Evolutionary conservation across 2,113 vertebrate genomes (phyloP).

Genomic region (Mormyrus lacerda): DNA sequence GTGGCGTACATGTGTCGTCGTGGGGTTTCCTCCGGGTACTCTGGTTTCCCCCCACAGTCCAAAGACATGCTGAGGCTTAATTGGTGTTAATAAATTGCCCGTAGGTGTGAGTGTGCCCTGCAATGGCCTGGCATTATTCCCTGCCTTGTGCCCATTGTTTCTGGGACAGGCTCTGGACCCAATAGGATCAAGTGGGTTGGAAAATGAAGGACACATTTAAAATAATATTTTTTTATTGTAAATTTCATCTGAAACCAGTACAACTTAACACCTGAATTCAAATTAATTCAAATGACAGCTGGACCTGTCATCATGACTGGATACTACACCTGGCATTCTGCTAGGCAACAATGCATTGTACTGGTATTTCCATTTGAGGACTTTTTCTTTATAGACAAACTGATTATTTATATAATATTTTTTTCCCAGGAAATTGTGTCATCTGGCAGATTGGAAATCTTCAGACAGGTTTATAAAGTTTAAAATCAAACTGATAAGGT

Average conservation of each 20-base stretch:
- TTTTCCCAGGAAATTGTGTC: background rate
- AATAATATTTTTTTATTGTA: too few relatives aligned
- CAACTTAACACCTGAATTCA: background rate
- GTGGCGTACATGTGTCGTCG: too few relatives aligned
- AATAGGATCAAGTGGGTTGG: too few relatives aligned
- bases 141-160: too few relatives aligned
- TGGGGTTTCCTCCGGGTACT: too few relatives aligned
- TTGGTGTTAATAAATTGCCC: too few relatives aligned
- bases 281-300: background rate
- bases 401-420: background rate
- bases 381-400: background rate
- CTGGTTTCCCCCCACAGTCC: too few relatives aligned
- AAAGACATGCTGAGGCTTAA: too few relatives aligned
- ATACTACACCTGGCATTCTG: background rate
- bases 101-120: too few relatives aligned
- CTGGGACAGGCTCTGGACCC: too few relatives aligned
- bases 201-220: too few relatives aligned
- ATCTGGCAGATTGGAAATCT: background rate
- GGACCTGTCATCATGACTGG: background rate
- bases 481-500: background rate
- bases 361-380: background rate
- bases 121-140: too few relatives aligned
- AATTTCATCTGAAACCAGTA: background rate
- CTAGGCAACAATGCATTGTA: background rate
- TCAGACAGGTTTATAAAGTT: background rate